Conservation (phyloP, 2,888 invertebrate species). For the Lasiommata megera region DNA sequence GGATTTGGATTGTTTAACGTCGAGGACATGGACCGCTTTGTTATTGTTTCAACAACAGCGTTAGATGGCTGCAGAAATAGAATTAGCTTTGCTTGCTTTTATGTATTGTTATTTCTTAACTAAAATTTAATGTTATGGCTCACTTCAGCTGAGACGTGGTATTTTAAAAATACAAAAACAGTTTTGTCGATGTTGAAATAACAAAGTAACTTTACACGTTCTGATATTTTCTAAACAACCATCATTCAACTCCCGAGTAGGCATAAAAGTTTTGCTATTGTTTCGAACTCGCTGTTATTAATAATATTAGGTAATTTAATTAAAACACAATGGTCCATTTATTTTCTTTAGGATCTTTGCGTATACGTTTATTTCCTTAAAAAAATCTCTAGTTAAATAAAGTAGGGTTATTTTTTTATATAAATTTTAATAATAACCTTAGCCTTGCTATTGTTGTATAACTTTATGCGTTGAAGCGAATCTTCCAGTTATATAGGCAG, state of each 20-base stretch:
- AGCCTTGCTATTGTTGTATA: no score
- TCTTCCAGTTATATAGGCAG: background rate
- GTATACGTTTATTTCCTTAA: no score
- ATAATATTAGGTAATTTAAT: background rate
- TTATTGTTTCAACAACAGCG: background rate
- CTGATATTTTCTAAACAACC: background rate
- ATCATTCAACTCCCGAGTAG: background rate
- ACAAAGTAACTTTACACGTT: background rate
- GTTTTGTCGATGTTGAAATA: background rate
- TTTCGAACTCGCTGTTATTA: background rate
- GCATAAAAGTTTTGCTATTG: background rate
- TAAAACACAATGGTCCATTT: background rate
- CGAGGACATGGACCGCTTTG: constrained; percentile 16
- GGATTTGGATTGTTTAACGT: constrained; percentile 21
- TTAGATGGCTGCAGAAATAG: background rate
- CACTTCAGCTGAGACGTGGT: background rate
- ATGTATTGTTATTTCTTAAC: background rate
- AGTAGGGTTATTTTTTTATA: no score
- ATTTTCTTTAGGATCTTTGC: background rate
- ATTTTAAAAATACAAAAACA: constrained; percentile 7
- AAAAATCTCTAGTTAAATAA: no score
- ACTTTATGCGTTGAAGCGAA: no score
- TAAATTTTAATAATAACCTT: no score
- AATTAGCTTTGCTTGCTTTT: background rate
- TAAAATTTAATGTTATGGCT: constrained; percentile 1